These are phyloP conservation scores for Drosophila sp. DNA, from an alignment of 1,140 invertebrate genomes.

Conservation along the genomic window DNA sequence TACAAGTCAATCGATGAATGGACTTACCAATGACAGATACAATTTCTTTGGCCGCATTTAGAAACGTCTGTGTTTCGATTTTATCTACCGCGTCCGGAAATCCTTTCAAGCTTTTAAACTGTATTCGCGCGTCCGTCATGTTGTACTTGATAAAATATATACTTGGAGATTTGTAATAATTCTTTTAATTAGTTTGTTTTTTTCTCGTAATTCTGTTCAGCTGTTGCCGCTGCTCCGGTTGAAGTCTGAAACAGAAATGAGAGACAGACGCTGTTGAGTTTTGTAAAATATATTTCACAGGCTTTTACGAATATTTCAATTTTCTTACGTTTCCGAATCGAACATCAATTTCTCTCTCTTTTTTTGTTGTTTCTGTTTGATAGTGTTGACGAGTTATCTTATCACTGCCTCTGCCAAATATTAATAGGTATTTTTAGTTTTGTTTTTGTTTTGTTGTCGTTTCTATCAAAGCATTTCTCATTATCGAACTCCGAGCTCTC, in stretches of 20 bases:
- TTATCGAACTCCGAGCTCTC: conserved; percentile 37
- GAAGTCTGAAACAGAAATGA: conserved; percentile 43
- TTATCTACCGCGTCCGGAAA: conserved; percentile 86
- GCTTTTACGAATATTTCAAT: conserved; percentile 9
- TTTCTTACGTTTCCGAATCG: conserved; percentile 5
- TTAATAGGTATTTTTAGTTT: conserved; percentile 20
- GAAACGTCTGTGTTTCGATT: conserved; percentile 87
- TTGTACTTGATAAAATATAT: not conserved
- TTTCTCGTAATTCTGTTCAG: not conserved
- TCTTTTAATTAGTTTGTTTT: too few species aligned
- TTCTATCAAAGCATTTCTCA: conserved; percentile 37
- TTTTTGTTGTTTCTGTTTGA: not conserved
- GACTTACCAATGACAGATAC: conserved; percentile 87
- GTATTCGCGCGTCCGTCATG: conserved; percentile 61
- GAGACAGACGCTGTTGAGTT: not conserved
- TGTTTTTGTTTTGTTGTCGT: conserved; percentile 25
- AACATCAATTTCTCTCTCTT: conserved; percentile 13
- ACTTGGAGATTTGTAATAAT: conserved; percentile 1
- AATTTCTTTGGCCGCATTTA: conserved; percentile 87
- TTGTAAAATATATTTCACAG: conserved; percentile 9
- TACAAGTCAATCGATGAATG: not conserved
- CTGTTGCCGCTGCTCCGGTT: conserved; percentile 9
- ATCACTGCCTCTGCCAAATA: conserved; percentile 35
- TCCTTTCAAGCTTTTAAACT: conserved; percentile 78
- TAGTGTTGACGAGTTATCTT: conserved; percentile 31